These are phyloP conservation scores for Nothoprocta perdicaria DNA, from an alignment of 2,113 vertebrate species.

Conservation along the genomic window DNA sequence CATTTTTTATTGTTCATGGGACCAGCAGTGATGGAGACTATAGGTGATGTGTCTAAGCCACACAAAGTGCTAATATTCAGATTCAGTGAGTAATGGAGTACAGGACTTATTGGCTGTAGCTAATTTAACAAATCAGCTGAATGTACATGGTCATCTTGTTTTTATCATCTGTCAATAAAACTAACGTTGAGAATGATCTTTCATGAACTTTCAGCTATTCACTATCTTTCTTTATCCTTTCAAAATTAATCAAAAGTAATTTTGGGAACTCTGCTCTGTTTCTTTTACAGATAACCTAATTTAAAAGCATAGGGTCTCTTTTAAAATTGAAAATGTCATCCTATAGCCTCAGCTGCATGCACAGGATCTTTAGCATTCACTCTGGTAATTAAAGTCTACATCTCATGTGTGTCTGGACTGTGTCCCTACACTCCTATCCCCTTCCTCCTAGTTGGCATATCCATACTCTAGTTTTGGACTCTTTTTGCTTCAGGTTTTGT, in stretches of 20 bases:
- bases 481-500: not conserved
- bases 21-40: not conserved
- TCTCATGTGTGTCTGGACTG: not conserved
- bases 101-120: not conserved
- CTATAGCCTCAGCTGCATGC: not conserved
- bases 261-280: not conserved
- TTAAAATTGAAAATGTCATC: not conserved
- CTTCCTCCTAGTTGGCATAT: not conserved
- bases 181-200: not conserved
- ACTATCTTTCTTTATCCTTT: not conserved
- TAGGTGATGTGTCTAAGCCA: not conserved
- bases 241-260: not conserved
- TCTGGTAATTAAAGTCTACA: not conserved
- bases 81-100: not conserved
- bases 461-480: not conserved
- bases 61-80: not conserved
- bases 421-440: not conserved
- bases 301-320: not conserved
- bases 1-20: not conserved
- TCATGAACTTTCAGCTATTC: too few species aligned
- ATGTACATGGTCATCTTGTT: constrained; percentile 13
- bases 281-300: too few species aligned
- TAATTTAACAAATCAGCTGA: not conserved
- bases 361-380: not conserved
- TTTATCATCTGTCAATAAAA: not conserved